phyloP scores from a whole-genome alignment of 1,140 invertebrate genomes.

The Heliothis subflexa region DNA sequence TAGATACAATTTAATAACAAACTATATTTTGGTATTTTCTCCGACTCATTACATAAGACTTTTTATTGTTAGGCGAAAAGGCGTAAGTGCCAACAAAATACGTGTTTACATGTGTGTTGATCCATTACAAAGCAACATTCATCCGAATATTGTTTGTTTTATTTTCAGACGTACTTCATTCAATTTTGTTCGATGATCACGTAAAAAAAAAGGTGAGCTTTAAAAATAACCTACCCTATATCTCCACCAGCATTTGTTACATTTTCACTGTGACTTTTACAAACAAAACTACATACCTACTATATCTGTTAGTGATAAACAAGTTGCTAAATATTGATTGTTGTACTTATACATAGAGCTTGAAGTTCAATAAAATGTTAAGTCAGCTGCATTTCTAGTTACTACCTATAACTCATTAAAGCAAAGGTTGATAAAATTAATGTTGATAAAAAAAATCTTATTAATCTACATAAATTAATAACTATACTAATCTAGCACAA shows the following conservation, averaged over 20 bases:
- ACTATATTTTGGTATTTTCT: background rate
- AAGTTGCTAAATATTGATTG: slow-evolving; percentile 1
- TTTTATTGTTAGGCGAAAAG: slow-evolving; percentile 22
- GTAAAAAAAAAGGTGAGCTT: slow-evolving; percentile 37
- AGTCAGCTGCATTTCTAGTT: no score
- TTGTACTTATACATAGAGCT: background rate
- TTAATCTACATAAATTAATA: no score
- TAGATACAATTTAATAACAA: slow-evolving; percentile 33
- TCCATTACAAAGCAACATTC: slow-evolving; percentile 9
- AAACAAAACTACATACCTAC: background rate
- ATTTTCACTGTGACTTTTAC: background rate
- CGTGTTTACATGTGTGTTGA: slow-evolving; percentile 36
- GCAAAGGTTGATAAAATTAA: no score
- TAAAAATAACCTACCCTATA: background rate
- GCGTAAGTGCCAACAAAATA: slow-evolving; percentile 30
- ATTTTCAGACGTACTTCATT: slow-evolving; percentile 33
- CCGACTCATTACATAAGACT: slow-evolving; percentile 39
- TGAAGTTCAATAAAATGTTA: background rate
- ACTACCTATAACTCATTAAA: no score
- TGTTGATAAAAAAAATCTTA: no score
- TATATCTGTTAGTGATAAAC: slow-evolving; percentile 14
- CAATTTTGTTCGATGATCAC: slow-evolving; percentile 38
- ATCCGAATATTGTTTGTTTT: slow-evolving; percentile 4
- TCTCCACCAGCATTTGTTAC: background rate
- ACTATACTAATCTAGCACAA: no score